A percentile compares a stretch with the other conserved stretches of the same genome.
phyloP scores from a whole-genome alignment of 2,113 vertebrate species.

The Porphyrio hochstetteri region DNA sequence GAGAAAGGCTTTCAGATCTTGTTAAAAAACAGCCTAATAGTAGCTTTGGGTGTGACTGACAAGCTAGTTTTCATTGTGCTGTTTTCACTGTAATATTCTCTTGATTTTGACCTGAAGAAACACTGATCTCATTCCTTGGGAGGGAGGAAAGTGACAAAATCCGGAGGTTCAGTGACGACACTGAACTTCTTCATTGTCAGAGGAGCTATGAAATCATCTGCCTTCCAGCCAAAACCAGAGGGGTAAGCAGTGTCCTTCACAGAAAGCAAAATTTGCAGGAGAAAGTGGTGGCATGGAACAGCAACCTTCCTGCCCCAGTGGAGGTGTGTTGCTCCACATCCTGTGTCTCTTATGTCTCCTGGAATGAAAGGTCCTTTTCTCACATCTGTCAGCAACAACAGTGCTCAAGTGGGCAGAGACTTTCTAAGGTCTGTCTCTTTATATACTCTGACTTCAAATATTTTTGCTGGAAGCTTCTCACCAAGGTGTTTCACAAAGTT shows the following conservation, averaged over 20 bases:
- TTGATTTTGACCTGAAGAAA: constrained; percentile 1
- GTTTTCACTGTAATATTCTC: neutral
- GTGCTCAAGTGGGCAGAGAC: neutral
- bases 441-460: neutral
- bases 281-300: neutral
- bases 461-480: neutral
- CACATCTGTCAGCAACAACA: neutral
- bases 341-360: neutral
- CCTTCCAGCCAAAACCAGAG: neutral
- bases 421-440: neutral
- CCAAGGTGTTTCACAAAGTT: neutral
- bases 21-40: neutral
- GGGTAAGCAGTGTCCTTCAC: neutral
- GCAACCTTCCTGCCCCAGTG: neutral
- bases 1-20: neutral
- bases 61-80: neutral
- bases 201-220: constrained; percentile 3
- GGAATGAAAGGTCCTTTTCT: neutral
- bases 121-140: neutral
- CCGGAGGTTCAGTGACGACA: neutral
- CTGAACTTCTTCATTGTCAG: neutral
- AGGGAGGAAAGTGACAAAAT: constrained; percentile 14
- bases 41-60: constrained; percentile 4
- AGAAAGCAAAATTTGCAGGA: neutral
- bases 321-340: neutral